Evolutionary conservation across 1,140 invertebrate species (phyloP), one percentile per base, ranked within the genome.

Genomic region (Lysiphlebus fabarum): DNA sequence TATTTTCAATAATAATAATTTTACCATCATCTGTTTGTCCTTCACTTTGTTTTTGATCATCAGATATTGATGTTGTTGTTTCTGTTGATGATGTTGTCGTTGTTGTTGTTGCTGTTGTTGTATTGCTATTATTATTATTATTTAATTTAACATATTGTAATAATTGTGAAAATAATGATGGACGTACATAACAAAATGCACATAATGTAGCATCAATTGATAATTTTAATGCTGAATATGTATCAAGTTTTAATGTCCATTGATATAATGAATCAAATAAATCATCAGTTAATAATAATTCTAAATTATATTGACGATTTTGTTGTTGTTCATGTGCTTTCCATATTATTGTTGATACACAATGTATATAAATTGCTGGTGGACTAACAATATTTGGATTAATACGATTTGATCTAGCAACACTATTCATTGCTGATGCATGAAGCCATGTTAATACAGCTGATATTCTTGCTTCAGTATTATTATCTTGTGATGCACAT

Each of bases 301-400:
- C 76, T n/a, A 90, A 70, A 70, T 89, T 82, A 26, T 89, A 86
- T 26, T 80, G 76, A 66, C 79, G 67, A 80, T 69, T 76, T 49
- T 81, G 72, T 49, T 81, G 72, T 44, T 85, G 78, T 58, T 86
- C 82, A 68, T 89, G 85, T 26, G 87, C 82, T 56, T 86, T 84
- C 92, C 92, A 95, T 59, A 96, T 77, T 12, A 95, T 89, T 38
- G 91, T 87, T 12, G 89, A 86, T 51, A 90, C 83, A 62, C 87
- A 89, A 57, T 88, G 86, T 44, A 90, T 78, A 62, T 84, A 86
- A 40, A 82, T 76, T 4, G 87, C 80, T 40, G 81, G 75, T 34
- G 74, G 78, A 63, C 66, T 79, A 65, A 70, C 69, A 59, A 56
- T 61, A 63, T 66, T 73, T 59, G 59, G 68, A 40, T 59, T 63